Evolutionary conservation across 2,113 vertebrate genomes (phyloP), one percentile per base, ranked within the genome.

Genomic region (Petromus typicus): DNA sequence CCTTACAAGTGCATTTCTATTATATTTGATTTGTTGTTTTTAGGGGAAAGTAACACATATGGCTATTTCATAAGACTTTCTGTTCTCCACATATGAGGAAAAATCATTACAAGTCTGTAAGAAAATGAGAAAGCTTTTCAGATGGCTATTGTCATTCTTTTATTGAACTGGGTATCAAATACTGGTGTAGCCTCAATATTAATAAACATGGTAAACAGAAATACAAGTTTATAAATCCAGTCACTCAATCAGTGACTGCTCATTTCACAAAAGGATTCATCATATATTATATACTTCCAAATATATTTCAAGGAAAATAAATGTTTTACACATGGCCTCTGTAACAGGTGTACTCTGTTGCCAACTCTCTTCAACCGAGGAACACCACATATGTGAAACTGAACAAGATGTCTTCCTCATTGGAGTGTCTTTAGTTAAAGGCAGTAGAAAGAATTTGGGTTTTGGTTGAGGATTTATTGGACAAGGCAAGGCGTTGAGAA

Each of bases 1-100:
- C n/a, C n/a, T n/a, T n/a, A n/a, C n/a, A n/a, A n/a, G n/a, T 93
- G 37, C 89, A 76, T 86, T 82, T 97, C 20, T 27, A 54, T 91
- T 69, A 61, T 54, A 79, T 86, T 85, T 86, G 6, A 95, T 78
- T 93, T 95, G n/a, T 57, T 69, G 51, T 79, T 69, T 40, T 88
- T 51, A 13, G 54, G 12, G 54, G 40, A 84, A 92, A 27, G 73
- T 76, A 57, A 93, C 30, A 82, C 54, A 54, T 48, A 93, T 22
- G 27, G 89, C n/a, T 20, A 48, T 45, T 86, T 64, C 43, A 59
- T n/a, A 23, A 96, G 20, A 78, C 43, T 89, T 86, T 22, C 23
- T 73, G 48, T 81, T 86, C 51, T 54, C 75, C 13, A 14, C 57
- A 37, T 59, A 80, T 86, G 20, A 71, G 34, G n/a, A 45, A 82